phyloP scores from a whole-genome alignment of 1,140 invertebrate species.

The Potamilus streckersoni region DNA sequence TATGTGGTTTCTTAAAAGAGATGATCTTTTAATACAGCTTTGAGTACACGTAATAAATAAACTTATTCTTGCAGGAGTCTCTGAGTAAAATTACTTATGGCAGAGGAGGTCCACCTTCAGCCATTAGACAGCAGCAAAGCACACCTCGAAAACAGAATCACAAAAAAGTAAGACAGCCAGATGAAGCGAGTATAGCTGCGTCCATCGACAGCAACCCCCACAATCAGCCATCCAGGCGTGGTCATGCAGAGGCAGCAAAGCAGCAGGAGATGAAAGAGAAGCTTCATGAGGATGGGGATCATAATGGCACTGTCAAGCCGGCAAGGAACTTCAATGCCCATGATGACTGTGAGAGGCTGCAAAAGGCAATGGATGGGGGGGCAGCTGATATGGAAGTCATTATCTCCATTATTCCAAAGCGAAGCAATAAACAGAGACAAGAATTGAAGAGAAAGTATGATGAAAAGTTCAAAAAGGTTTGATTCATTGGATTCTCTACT shows the following conservation, averaged over 20 bases:
- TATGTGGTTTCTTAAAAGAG: too few relatives aligned
- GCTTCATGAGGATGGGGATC: background rate
- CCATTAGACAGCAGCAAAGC: too few relatives aligned
- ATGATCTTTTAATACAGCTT: too few relatives aligned
- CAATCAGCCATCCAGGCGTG: too few relatives aligned
- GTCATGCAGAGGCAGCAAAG: background rate
- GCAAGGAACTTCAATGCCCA: conserved; percentile 54
- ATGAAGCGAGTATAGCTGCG: too few relatives aligned
- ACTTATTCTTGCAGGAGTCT: too few relatives aligned
- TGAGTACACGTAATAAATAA: too few relatives aligned
- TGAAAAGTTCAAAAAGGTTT: conserved; percentile 57
- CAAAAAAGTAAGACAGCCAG: too few relatives aligned
- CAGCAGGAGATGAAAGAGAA: background rate
- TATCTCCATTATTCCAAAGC: conserved; percentile 16
- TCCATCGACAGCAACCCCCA: too few relatives aligned
- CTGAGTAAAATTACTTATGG: too few relatives aligned
- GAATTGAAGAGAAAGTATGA: conserved; percentile 46
- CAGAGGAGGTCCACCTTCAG: too few relatives aligned
- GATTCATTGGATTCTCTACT: background rate
- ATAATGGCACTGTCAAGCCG: conserved; percentile 35
- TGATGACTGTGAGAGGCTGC: conserved; percentile 50
- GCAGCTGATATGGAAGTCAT: conserved; percentile 34
- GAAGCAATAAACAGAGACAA: conserved; percentile 40
- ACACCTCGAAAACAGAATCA: too few relatives aligned
- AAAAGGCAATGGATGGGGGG: conserved; percentile 57